Percentiles rank a stretch among this genome's conserved stretches.
phyloP scores from a whole-genome alignment of 2,113 vertebrate species.

The Elgaria multicarinata region DNA sequence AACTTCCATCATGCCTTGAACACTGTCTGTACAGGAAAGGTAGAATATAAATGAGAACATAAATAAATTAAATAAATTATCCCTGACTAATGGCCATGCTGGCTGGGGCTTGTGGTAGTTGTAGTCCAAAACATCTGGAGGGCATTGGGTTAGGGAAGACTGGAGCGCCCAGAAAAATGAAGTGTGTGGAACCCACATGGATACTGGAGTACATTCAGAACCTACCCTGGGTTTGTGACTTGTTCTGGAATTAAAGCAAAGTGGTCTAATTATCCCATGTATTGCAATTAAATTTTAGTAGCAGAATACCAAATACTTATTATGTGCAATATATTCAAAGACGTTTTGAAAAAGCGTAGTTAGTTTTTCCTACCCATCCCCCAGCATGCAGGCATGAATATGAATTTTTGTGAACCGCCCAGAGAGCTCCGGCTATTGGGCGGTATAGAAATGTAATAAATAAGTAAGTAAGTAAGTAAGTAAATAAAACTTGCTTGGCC shows the following conservation, averaged over 20 bases:
- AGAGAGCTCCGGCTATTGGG: no score
- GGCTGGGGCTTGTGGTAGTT: no score
- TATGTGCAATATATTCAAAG: not conserved
- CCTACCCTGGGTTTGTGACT: not conserved
- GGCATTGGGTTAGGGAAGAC: no score
- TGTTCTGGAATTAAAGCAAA: not conserved
- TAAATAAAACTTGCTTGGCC: not conserved
- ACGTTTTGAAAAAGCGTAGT: not conserved
- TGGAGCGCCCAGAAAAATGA: not conserved
- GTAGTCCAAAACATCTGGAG: no score
- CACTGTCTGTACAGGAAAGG: no score
- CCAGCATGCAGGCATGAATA: not conserved
- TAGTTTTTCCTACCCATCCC: not conserved
- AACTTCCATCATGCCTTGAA: no score
- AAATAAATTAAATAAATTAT: no score
- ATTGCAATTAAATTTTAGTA: not conserved
- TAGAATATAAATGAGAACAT: no score
- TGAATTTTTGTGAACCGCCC: no score
- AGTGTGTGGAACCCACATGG: not conserved
- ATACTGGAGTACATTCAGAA: not conserved
- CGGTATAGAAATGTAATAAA: no score
- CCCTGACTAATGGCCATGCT: no score
- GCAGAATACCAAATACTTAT: not conserved
- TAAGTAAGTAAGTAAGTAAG: no score
- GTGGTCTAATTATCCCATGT: not conserved